Conservation (phyloP, 2,888 invertebrate species). For the Philhelius pedissequus region DNA sequence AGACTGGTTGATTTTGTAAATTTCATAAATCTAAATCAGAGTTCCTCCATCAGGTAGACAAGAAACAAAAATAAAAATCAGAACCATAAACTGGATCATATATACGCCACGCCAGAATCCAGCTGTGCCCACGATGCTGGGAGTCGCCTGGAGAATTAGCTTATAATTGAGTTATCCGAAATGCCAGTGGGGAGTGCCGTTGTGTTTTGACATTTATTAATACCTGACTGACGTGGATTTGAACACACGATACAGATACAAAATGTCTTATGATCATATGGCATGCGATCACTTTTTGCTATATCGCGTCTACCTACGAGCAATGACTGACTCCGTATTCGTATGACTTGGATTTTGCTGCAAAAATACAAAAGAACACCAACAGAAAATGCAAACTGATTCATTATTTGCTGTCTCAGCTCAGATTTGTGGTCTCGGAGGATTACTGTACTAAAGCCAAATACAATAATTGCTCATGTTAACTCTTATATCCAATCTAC, state of each 20-base stretch:
- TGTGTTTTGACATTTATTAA: conserved; percentile 78
- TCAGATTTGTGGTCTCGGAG: neutral
- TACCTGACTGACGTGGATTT: conserved; percentile 76
- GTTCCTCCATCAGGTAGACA: conserved; percentile 15
- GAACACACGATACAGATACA: conserved; percentile 69
- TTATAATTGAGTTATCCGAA: conserved; percentile 75
- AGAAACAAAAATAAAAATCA: neutral
- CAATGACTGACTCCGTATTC: neutral
- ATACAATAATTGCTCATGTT: conserved; percentile 34
- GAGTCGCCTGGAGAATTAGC: conserved; percentile 73
- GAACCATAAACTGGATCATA: conserved; percentile 52
- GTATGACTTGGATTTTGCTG: neutral
- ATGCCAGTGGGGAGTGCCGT: conserved; percentile 66
- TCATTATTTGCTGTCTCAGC: conserved; percentile 11
- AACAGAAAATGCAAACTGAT: conserved; percentile 1
- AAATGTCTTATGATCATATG: conserved; percentile 36
- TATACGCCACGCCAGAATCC: conserved; percentile 73
- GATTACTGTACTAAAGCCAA: conserved; percentile 8
- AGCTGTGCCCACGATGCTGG: conserved; percentile 70
- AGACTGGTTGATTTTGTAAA: neutral
- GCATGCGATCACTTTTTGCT: conserved; percentile 51
- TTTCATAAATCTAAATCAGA: neutral
- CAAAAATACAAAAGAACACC: neutral
- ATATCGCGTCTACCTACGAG: no score
- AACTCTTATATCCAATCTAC: neutral